Conservation (phyloP, 1,140 invertebrate genomes). For the Dreissena polymorpha region DNA sequence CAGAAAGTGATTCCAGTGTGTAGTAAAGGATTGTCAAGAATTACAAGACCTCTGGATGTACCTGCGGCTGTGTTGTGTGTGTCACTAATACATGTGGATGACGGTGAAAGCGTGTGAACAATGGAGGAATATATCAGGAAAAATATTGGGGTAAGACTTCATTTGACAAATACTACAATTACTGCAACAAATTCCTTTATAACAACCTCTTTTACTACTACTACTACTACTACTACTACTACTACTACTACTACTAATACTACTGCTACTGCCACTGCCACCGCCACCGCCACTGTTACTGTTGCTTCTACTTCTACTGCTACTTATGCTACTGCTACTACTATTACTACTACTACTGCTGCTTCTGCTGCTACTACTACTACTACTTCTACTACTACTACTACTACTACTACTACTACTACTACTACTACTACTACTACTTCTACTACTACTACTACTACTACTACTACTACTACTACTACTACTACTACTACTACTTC, state of each 20-base stretch:
- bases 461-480: neutral
- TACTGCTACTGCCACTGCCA: neutral
- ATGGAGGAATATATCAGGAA: conserved; percentile 52
- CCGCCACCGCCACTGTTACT: neutral
- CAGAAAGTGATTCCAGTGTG: too few species aligned
- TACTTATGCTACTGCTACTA: neutral
- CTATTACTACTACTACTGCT: neutral
- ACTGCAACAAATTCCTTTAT: too few species aligned
- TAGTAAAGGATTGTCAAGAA: too few species aligned
- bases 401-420: neutral
- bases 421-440: neutral
- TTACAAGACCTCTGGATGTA: too few species aligned
- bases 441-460: neutral
- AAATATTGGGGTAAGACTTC: conserved; percentile 49
- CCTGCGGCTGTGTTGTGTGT: too few species aligned
- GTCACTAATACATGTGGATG: too few species aligned
- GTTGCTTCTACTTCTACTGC: too few species aligned
- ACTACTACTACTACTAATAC: too few species aligned
- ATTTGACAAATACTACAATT: too few species aligned
- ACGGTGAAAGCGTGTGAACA: neutral
- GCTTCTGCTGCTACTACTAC: too few species aligned
- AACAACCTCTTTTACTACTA: too few species aligned
- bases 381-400: neutral
- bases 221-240: too few species aligned
- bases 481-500: neutral